Evolutionary conservation across 35 echinoderm and acorn worm genomes (phyloP).

Genomic region (Patiria miniata): DNA sequence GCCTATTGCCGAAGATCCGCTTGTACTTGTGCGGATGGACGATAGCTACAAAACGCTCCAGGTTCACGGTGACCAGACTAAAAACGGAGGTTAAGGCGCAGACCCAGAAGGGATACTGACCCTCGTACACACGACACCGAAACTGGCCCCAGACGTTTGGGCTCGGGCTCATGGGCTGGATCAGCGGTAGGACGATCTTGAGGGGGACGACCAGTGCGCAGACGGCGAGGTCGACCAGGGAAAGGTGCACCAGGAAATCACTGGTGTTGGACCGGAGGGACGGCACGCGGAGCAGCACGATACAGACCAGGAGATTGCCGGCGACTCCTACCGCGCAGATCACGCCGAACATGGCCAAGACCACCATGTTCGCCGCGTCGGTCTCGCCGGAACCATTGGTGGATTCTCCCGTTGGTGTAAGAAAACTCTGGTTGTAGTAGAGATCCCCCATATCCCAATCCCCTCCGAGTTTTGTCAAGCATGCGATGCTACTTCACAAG

Average conservation of each 20-base stretch:
- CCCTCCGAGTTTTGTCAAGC: too few relatives aligned
- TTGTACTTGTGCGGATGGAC: slow-evolving; percentile 55
- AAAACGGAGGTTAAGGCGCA: slow-evolving; percentile 47
- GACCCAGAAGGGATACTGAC: slow-evolving; percentile 53
- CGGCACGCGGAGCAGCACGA: slow-evolving; percentile 39
- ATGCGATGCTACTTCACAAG: too few relatives aligned
- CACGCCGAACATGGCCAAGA: slow-evolving; percentile 25
- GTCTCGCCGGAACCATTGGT: too few relatives aligned
- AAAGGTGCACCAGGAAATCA: slow-evolving; percentile 52
- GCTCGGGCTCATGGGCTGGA: not conserved
- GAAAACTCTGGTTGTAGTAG: too few relatives aligned
- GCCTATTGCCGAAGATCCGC: slow-evolving; percentile 33
- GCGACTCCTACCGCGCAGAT: slow-evolving; percentile 48
- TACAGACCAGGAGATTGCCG: slow-evolving; percentile 61
- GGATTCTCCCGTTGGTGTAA: too few relatives aligned
- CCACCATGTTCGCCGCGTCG: not conserved
- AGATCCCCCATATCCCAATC: too few relatives aligned
- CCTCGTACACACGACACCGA: slow-evolving; percentile 44
- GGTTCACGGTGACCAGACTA: slow-evolving; percentile 50
- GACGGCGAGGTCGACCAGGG: slow-evolving; percentile 37
- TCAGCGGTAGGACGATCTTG: slow-evolving; percentile 32
- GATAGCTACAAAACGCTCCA: slow-evolving; percentile 67
- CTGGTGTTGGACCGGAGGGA: slow-evolving; percentile 51
- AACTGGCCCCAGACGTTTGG: slow-evolving; percentile 36
- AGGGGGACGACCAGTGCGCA: slow-evolving; percentile 57